Evolutionary conservation across 2,797 vertebrate species (phyloP), one percentile per base, ranked within the genome.

Genomic region (Perdix hodgsoniae): DNA sequence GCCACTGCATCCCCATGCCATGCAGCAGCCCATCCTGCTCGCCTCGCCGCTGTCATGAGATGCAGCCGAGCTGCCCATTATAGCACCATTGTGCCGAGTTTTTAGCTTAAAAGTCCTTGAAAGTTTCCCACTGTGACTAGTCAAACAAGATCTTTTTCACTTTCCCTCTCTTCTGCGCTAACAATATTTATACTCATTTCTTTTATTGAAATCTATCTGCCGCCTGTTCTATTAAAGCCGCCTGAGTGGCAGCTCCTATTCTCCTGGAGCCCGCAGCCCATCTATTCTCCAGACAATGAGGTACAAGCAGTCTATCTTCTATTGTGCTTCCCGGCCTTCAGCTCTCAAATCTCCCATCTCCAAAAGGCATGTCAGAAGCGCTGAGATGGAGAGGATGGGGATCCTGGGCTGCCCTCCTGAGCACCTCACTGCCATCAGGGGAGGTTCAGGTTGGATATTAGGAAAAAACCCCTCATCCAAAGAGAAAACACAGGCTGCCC

Each of bases 151-250:
- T 96, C 90, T 89, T 79, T 93, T 83, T 94, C 90, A 78, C 94
- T 96, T 90, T 69, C 78, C 81, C 94, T 93, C 94, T 96, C 96
- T 95, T 95, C 93, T 96, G 79, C 4, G 27, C 93, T 97, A 97
- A 97, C 95, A 97, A 97, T 97, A 97, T 98, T 98, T 97, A 97
- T 94, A 96, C 93, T 97, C 92, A 96, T 97, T 97, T 97, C 96
- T 96, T 96, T 97, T 96, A 97, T 94, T 97, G 97, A 98, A 97
- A 97, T 97, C 96, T 97, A 94, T 88, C 96, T 87, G 94, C 93
- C 91, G 93, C 91, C 93, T 92, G 57, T 95, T 97, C 97, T 97
- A 88, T 97, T 97, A 96, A 95, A 96, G 88, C 57, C 3, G 80
- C 93, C 91, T 96, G 96, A 97, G 93, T 96, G 97, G 96, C 97